Base-by-base conservation (phyloP, 1,140 invertebrate species). In the Caerostris extrusa region DNA sequence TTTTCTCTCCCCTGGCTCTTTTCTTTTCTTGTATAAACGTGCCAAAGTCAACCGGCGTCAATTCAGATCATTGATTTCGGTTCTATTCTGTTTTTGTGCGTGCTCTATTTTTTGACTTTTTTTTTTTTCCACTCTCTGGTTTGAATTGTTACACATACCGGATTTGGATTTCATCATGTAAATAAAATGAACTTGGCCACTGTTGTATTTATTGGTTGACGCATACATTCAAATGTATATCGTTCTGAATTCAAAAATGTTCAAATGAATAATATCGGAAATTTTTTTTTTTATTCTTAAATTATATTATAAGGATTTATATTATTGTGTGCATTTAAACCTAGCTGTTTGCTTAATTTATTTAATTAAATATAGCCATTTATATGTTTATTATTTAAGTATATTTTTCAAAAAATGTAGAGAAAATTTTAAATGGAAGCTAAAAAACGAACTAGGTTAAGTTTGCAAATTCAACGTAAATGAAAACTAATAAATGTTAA, bases 1-100 rank as follows among this genome's bases (percentile, higher is more conserved):
- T 89, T 69, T 55, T 89, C 14, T 87, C 34, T 34, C 34, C 34
- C 34, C 34, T 34, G 34, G 34, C 34, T 34, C 34, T 34, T 34
- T 89, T 69, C 17, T 71, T 83, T 83, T 83, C 56, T 83, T 83
- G 34, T 83, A 83, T 34, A 83, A 56, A 83, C 55, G 55, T 83
- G 56, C 56, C 56, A 77, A 77, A 77, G 71, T 77, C 71, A 77
- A 77, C 71, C 71, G 71, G 71, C 71, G 34, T 77, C 71, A 77
- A 77, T 77, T 77, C 71, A 83, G 56, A 83, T 57, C 82, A 58
- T 8, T 58, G 55, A 83, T 83, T 83, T 83, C 5, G 82, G 82
- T 19, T 34, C 57, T 77, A 8, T 77, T 77, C 82, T 57, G 14
- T 83, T 56, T n/a, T 83, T 83, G 56, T 57, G n/a, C 53, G 17